Percentiles rank a stretch among this genome's conserved stretches.
These are phyloP conservation scores for Branchellion lobata DNA, from an alignment of 2,888 invertebrate genomes.

Conservation along the genomic window DNA sequence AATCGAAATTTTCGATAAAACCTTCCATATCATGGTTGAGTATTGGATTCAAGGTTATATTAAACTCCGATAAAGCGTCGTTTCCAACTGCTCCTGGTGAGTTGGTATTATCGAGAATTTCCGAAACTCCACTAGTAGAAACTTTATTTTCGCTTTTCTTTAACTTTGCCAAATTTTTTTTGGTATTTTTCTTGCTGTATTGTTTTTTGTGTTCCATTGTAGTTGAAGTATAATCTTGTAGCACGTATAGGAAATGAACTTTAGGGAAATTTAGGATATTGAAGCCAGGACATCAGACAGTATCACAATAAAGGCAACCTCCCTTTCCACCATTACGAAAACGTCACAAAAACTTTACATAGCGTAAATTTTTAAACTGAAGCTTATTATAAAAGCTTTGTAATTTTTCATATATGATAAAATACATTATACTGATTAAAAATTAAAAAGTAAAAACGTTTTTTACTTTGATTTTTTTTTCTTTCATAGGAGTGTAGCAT, in stretches of 20 bases:
- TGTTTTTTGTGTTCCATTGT: not conserved
- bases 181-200: constrained; percentile 10
- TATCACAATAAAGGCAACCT: constrained; percentile 2
- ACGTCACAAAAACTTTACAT: too few species aligned
- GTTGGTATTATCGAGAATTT: not conserved
- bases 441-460: too few species aligned
- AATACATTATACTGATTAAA: too few species aligned
- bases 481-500: too few species aligned
- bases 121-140: not conserved
- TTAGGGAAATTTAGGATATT: not conserved
- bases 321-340: not conserved
- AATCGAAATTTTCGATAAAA: constrained; percentile 16
- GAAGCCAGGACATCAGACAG: constrained; percentile 1
- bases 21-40: not conserved
- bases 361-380: too few species aligned
- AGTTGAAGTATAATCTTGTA: not conserved
- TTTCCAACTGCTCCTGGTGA: not conserved
- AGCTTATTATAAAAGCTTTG: too few species aligned
- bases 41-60: constrained; percentile 10
- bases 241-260: not conserved
- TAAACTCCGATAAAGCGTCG: not conserved
- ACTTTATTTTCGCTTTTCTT: not conserved
- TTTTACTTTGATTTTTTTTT: too few species aligned
- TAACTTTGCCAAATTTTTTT: constrained; percentile 7
- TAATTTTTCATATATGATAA: too few species aligned